These are phyloP conservation scores for Caenorhabditis sulstoni DNA, from an alignment of 2,888 invertebrate species.

Conservation along the genomic window DNA sequence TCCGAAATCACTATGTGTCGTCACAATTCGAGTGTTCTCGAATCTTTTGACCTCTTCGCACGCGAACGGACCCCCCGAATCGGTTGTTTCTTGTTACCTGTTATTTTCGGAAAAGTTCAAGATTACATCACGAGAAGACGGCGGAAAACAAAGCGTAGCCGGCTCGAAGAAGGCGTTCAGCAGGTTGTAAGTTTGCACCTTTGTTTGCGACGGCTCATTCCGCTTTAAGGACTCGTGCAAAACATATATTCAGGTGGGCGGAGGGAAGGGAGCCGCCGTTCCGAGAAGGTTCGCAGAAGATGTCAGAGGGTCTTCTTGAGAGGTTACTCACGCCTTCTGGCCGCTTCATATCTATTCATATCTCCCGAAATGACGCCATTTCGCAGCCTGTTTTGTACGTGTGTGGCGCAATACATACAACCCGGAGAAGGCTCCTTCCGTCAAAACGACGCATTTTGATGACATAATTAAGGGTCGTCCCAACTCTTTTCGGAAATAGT, in stretches of 20 bases:
- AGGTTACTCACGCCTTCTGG: background rate
- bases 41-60: background rate
- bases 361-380: conserved; percentile 29
- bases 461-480: conserved; percentile 5
- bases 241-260: background rate
- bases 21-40: conserved; percentile 6
- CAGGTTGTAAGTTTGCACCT: background rate
- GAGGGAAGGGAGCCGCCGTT: background rate
- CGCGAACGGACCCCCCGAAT: background rate
- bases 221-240: background rate
- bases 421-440: background rate
- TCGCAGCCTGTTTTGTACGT: conserved; percentile 35
- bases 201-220: conserved; percentile 7
- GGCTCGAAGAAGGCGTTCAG: background rate
- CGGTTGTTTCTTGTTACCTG: background rate
- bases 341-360: conserved; percentile 16
- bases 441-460: conserved; percentile 14
- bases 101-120: conserved; percentile 3
- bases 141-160: background rate
- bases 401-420: conserved; percentile 8
- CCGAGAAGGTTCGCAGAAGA: background rate
- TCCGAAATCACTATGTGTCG: background rate
- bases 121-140: background rate
- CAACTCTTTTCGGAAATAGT: conserved; percentile 10
- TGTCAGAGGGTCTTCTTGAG: background rate